Conservation (phyloP, 2,797 vertebrate species). For the Oophaga sylvatica region DNA sequence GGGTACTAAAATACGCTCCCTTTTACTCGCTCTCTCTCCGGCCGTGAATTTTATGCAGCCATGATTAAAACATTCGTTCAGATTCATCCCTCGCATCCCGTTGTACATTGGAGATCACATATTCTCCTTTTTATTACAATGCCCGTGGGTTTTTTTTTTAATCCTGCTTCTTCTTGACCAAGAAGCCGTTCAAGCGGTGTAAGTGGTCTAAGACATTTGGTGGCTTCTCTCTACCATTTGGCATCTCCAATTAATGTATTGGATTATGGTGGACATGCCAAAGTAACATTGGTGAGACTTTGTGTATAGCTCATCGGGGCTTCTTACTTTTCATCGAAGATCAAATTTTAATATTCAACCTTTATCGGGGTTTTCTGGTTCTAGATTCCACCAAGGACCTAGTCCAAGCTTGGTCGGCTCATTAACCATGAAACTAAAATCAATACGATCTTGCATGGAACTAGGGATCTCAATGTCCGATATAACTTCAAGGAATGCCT, state of each 20-base stretch:
- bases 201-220: neutral
- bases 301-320: neutral
- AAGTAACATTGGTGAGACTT: neutral
- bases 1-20: conserved; percentile 73
- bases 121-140: conserved; percentile 26
- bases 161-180: conserved; percentile 2
- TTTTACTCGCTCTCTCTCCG: conserved; percentile 63
- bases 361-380: neutral
- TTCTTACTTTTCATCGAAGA: neutral
- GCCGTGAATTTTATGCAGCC: conserved; percentile 69
- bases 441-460: neutral
- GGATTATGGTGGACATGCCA: neutral
- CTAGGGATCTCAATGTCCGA: neutral
- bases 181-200: neutral
- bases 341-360: neutral
- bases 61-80: conserved; percentile 65
- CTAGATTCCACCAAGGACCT: neutral
- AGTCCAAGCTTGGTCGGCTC: neutral
- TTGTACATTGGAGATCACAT: conserved; percentile 35
- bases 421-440: neutral
- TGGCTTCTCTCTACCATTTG: neutral
- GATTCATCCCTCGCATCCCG: conserved; percentile 48
- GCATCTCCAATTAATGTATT: neutral
- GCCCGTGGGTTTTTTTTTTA: neutral
- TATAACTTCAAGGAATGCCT: neutral